These are phyloP conservation scores for Acheta domesticus DNA, from an alignment of 2,888 invertebrate genomes.

Conservation along the genomic window DNA sequence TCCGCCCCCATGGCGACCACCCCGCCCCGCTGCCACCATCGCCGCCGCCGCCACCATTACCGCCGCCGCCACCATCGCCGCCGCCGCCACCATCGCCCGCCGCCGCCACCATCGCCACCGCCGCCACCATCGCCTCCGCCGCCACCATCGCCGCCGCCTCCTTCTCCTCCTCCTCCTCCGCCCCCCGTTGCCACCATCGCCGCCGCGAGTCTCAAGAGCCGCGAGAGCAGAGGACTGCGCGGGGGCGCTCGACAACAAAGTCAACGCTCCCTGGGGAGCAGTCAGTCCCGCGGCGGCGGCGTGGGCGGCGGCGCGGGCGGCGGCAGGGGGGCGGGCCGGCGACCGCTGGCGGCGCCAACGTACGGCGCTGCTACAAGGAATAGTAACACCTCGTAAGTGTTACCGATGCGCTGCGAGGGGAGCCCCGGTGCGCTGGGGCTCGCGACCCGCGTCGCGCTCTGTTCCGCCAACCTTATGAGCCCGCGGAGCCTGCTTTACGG, in stretches of 20 bases:
- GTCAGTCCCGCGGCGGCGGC: background rate
- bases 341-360: background rate
- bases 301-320: background rate
- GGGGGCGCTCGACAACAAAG: background rate
- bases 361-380: background rate
- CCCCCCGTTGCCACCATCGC: too few species aligned
- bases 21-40: too few species aligned
- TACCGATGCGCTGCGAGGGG: background rate
- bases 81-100: too few species aligned
- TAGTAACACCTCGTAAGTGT: background rate
- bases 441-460: background rate
- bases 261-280: background rate
- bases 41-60: too few species aligned
- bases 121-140: too few species aligned
- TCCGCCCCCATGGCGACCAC: too few species aligned
- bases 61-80: too few species aligned
- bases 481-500: background rate
- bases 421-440: background rate
- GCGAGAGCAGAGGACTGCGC: background rate
- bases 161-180: rapidly evolving
- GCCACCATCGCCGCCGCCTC: too few species aligned
- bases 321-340: background rate
- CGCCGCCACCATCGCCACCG: too few species aligned
- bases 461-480: background rate
- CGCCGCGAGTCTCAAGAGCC: background rate